Conservation (phyloP, 2,797 vertebrate genomes). For the Margarornis squamiger region DNA sequence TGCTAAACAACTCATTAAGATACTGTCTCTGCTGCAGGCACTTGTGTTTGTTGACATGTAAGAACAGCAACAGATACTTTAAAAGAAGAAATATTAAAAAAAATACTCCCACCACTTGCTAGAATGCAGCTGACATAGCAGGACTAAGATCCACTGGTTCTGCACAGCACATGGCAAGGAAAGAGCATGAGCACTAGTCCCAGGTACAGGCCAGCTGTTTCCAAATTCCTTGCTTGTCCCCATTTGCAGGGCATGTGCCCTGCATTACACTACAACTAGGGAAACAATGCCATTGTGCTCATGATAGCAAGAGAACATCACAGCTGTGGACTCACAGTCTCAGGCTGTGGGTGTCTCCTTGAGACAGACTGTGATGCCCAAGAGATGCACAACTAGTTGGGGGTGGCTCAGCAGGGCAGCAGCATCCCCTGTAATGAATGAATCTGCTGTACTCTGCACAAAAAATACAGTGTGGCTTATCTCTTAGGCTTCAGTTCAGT, state of each 20-base stretch:
- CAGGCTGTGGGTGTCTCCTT: neutral
- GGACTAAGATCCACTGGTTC: neutral
- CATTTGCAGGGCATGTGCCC: neutral
- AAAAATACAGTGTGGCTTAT: neutral
- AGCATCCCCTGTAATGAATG: neutral
- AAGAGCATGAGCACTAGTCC: rapidly evolving
- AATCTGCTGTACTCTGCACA: neutral
- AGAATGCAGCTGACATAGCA: neutral
- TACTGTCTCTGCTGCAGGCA: neutral
- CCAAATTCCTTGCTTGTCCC: neutral
- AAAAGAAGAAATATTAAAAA: neutral
- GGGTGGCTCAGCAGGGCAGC: neutral
- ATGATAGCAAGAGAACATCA: neutral
- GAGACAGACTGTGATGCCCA: neutral
- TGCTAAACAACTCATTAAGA: neutral
- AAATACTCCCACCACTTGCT: neutral
- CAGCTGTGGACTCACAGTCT: neutral
- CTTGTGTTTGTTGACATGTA: neutral
- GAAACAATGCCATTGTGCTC: neutral
- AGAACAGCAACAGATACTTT: neutral
- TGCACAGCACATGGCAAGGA: rapidly evolving
- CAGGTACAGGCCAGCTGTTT: neutral
- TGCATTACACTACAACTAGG: rapidly evolving
- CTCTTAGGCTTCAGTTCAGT: neutral
- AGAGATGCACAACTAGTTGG: neutral